Percentiles rank a stretch among this genome's conserved stretches.
Conservation (phyloP, 1,140 invertebrate species). For the Trichonephila inaurata region DNA sequence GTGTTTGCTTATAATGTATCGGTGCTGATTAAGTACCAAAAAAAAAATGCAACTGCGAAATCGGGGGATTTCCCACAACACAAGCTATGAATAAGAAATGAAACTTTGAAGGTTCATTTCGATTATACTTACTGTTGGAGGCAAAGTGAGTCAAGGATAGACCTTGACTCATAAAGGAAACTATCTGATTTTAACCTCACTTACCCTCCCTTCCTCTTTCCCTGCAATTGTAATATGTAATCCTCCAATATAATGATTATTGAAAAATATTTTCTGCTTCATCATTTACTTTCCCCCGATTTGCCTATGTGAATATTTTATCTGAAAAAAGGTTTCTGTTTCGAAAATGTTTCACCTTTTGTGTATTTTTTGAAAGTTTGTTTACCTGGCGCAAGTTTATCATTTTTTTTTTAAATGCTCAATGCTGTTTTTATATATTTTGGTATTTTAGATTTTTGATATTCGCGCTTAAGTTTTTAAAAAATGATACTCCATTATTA, state of each 20-base stretch:
- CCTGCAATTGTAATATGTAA: not conserved
- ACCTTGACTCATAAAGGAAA: conserved; percentile 49
- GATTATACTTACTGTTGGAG: conserved; percentile 2
- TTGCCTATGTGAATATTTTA: not conserved
- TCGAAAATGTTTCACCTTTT: not conserved
- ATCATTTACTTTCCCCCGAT: not conserved
- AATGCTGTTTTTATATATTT: too few species aligned
- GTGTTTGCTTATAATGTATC: not conserved
- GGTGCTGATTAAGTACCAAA: not conserved
- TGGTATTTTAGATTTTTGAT: too few species aligned
- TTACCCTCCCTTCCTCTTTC: not conserved
- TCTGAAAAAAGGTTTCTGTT: not conserved
- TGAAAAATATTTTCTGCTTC: not conserved
- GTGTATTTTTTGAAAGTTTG: not conserved
- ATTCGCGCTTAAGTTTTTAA: too few species aligned
- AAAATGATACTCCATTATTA: too few species aligned
- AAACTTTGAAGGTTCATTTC: conserved; percentile 33
- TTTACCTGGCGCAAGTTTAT: too few species aligned
- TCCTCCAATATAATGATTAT: not conserved
- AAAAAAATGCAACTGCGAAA: not conserved
- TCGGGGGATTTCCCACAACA: conserved; percentile 11
- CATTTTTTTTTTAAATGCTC: too few species aligned
- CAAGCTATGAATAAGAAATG: conserved; percentile 33
- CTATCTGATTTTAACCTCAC: not conserved
- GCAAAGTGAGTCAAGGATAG: conserved; percentile 68